Base-by-base conservation (phyloP, 2,888 invertebrate genomes). In the Hirtodrosophila confusa region DNA sequence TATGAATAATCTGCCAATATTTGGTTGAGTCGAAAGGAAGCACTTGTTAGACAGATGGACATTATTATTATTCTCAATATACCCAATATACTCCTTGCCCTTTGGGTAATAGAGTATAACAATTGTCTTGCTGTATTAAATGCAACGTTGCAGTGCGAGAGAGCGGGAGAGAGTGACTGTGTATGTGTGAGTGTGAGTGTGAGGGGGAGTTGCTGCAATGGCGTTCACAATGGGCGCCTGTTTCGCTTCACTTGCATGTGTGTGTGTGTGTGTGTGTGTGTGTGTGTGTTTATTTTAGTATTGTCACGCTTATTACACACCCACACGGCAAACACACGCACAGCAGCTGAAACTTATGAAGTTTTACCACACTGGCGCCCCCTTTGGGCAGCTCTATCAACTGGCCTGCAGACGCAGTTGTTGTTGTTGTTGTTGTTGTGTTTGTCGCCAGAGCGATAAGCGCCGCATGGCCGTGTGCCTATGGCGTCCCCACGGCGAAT, bases 281-380 rank as follows among this genome's bases (percentile, higher is more conserved):
- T 56, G 31, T 58, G 53, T 65, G 49, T 71, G 60, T 88, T 71
- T 88, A 69, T 69, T 61, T 68, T 63, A 60, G 69, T 80, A 83
- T 84, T 88, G 80, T 88, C 85, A 86, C 69, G 71, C 80, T 86
- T 77, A 83, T 78, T 86, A 61, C 73, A 51, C 65, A 72, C 57
- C 68, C 57, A 86, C 41, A 47, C 39, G 23, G 31, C 11, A 40
- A 11, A 29, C 39, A 39, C 9, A 49, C 10, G 17, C 40, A 54
- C 17, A 49, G 23, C 9, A 41, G 11, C 29, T 37, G 67, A 54
- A 84, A 67, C 69, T 69, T 70, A 86, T 84, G 87, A 70, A 88
- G 87, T 84, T 80, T 76, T 80, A 48, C 17, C 2, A 17, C 56
- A 66, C 64, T 60, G 66, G 70, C 74, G 51, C 53, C 61, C 69